phyloP scores from a whole-genome alignment of 2,888 invertebrate genomes.

The Tenodera sinensis region DNA sequence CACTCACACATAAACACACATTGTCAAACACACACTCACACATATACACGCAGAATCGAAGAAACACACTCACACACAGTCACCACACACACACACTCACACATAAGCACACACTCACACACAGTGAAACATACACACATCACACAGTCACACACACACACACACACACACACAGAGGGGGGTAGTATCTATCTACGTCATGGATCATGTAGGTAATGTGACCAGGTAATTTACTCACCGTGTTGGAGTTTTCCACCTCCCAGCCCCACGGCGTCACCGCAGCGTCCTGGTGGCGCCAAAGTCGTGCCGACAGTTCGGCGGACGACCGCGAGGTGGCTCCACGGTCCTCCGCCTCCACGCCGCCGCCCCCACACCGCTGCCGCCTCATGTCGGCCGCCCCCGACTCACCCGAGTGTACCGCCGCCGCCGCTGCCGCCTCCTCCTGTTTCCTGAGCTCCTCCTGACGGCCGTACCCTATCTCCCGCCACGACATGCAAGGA shows the following conservation, averaged over 20 bases:
- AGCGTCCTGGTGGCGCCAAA: conserved; percentile 16
- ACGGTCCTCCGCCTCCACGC: conserved; percentile 10
- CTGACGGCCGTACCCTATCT: conserved; percentile 34
- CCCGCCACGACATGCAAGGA: conserved; percentile 46
- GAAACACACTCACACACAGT: too few relatives aligned
- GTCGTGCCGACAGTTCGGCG: conserved; percentile 14
- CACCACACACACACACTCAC: too few relatives aligned
- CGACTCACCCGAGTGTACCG: conserved; percentile 33
- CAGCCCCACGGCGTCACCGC: conserved; percentile 1
- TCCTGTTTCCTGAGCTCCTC: conserved; percentile 17
- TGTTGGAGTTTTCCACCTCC: background rate
- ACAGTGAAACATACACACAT: too few relatives aligned
- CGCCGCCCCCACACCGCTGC: background rate
- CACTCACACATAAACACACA: too few relatives aligned
- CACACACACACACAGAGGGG: too few relatives aligned
- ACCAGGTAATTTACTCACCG: background rate
- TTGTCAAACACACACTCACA: too few relatives aligned
- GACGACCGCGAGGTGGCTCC: conserved; percentile 24
- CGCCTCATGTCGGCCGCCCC: conserved; percentile 21
- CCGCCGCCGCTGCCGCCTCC: conserved; percentile 29
- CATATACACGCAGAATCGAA: too few relatives aligned
- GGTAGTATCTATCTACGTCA: too few relatives aligned
- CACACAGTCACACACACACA: too few relatives aligned
- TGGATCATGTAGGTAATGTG: too few relatives aligned
- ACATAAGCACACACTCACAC: too few relatives aligned